Conservation (phyloP, 2,797 vertebrate genomes). For the Chaenodraco wilsoni region DNA sequence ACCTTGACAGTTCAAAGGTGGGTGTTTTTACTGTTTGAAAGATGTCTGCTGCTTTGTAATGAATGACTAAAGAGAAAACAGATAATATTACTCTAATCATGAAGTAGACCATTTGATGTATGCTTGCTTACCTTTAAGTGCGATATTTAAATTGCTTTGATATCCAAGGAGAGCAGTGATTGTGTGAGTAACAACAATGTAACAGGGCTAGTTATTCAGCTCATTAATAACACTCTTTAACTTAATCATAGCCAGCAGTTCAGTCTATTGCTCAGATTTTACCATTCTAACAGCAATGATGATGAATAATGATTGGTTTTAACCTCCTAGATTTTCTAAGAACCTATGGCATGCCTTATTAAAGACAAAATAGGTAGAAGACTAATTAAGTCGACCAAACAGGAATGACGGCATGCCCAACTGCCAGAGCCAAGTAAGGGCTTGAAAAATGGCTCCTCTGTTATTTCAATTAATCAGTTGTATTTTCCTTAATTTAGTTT, state of each 20-base stretch:
- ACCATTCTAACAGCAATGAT: slow-evolving; percentile 80
- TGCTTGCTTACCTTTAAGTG: slow-evolving; percentile 39
- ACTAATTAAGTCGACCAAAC: slow-evolving; percentile 87
- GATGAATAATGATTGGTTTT: slow-evolving; percentile 83
- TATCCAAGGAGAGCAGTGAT: slow-evolving; percentile 46
- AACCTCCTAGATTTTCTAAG: slow-evolving; percentile 79
- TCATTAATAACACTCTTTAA: slow-evolving; percentile 83
- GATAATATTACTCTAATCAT: slow-evolving; percentile 49
- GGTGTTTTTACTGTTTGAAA: slow-evolving; percentile 49
- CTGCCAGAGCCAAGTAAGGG: slow-evolving; percentile 81
- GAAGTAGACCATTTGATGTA: slow-evolving; percentile 47
- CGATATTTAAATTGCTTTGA: slow-evolving; percentile 64
- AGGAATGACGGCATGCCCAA: slow-evolving; percentile 82
- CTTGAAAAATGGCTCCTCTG: slow-evolving; percentile 86
- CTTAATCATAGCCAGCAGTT: slow-evolving; percentile 76
- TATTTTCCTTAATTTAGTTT: slow-evolving; percentile 89
- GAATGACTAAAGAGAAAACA: slow-evolving; percentile 51
- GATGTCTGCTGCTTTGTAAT: slow-evolving; percentile 43
- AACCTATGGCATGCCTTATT: slow-evolving; percentile 83
- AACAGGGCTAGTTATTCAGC: slow-evolving; percentile 77
- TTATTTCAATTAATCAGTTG: slow-evolving; percentile 89
- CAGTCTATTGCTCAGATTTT: slow-evolving; percentile 80
- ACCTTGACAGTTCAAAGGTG: slow-evolving; percentile 47
- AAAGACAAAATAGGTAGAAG: slow-evolving; percentile 85
- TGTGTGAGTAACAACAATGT: slow-evolving; percentile 63